Base-by-base conservation (phyloP, 2,113 vertebrate species). In the Hemibagrus wyckioides region DNA sequence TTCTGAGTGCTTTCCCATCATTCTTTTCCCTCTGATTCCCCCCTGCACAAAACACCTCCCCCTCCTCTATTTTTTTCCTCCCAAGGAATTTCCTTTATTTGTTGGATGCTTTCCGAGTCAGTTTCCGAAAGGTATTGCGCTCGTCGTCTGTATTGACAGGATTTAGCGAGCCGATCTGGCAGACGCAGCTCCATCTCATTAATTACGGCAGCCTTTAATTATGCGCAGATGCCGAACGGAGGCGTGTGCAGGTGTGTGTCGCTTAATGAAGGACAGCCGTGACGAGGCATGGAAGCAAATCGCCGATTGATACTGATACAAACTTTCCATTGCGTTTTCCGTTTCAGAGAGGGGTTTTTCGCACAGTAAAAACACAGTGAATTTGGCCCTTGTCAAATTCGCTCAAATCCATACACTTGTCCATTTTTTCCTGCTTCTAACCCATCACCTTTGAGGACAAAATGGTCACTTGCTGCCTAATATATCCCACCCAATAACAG, bases 151-250 rank as follows among this genome's bases (percentile, higher is more conserved):
- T 84, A 84, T 76, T 63, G 86, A 84, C 84, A 33, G 63, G 56
- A 39, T 56, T 69, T 30, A n/a, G 57, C n/a, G 10, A 39, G 56
- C 52, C 54, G 41, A 52, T 41, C n/a, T 57, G 71, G 30, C 15
- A 9, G 59, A 67, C 23, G 82, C 83, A 77, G 83, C 63, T 77
- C 48, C 23, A 36, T 11, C 85, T 88, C 79, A 85, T 86, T 88
- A 88, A 84, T 90, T 86, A 84, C 21, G 33, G 39, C 87, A 73
- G 76, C 57, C 76, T 80, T 86, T 90, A 90, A 88, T 88, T 88
- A 84, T 54, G 33, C 65, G 21, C 89, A 82, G 87, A 86, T 90
- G 87, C 85, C 57, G 71, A 80, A 39, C 41, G n/a, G 63, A 84
- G 77, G 82, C 41, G 17, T 0, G 36, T 81, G 84, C 87, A 90